Conservation (phyloP, 92 coral and sea anemone genomes). For the Actinernus sp. region DNA sequence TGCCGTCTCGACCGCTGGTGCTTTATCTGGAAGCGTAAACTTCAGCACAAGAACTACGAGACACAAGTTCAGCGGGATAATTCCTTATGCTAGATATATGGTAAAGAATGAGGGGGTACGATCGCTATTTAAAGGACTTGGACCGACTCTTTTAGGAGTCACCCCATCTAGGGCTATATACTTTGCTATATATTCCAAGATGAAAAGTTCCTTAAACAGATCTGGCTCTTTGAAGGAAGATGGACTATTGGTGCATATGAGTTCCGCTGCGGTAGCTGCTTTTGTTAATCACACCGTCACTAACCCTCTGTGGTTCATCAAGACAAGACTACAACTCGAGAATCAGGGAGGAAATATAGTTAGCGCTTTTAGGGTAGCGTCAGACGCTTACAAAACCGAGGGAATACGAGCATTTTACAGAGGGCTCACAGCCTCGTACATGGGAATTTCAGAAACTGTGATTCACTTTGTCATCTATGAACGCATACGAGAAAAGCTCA, state of each 20-base stretch:
- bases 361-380: slow-evolving; percentile 51
- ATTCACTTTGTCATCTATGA: slow-evolving; percentile 92
- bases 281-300: slow-evolving; percentile 85
- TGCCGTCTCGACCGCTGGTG: slow-evolving; percentile 40
- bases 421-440: slow-evolving; percentile 90
- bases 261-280: slow-evolving; percentile 85
- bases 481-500: slow-evolving; percentile 52
- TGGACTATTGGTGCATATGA: slow-evolving; percentile 65
- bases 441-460: slow-evolving; percentile 87
- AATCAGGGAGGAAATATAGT: slow-evolving; percentile 45
- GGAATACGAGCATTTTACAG: slow-evolving; percentile 93
- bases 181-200: slow-evolving; percentile 78
- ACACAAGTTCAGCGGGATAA: slow-evolving; percentile 65
- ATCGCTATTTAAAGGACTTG: slow-evolving; percentile 87
- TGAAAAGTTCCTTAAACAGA: slow-evolving; percentile 70
- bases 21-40: slow-evolving; percentile 23
- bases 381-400: slow-evolving; percentile 77
- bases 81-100: slow-evolving; percentile 81
- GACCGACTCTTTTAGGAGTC: slow-evolving; percentile 84
- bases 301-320: slow-evolving; percentile 95
- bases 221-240: slow-evolving; percentile 59
- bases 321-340: slow-evolving; percentile 92
- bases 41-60: slow-evolving; percentile 23
- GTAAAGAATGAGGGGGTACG: slow-evolving; percentile 78
- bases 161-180: slow-evolving; percentile 94